phyloP scores from a whole-genome alignment of 2,888 invertebrate species.

The Synanthedon vespiformis region DNA sequence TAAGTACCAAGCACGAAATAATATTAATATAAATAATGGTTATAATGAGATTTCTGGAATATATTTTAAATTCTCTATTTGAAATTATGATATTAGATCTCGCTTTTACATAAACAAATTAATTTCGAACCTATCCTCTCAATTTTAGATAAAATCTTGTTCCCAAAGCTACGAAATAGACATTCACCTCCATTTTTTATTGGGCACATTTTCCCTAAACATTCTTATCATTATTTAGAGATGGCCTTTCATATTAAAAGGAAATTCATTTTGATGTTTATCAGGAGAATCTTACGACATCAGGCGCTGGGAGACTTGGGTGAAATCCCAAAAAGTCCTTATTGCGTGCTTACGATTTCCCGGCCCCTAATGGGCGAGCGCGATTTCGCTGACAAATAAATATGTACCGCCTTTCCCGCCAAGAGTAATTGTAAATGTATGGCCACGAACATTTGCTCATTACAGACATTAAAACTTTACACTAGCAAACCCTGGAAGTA shows the following conservation, averaged over 20 bases:
- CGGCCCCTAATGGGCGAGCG: conserved; percentile 46
- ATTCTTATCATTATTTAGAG: not conserved
- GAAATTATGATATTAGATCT: too few species aligned
- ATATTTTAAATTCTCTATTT: too few species aligned
- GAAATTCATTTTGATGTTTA: conserved; percentile 4
- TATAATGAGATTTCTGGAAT: too few species aligned
- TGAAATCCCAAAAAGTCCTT: conserved; percentile 43
- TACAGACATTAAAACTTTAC: too few species aligned
- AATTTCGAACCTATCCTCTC: too few species aligned
- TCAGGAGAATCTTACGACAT: conserved; percentile 16
- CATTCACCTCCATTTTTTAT: not conserved
- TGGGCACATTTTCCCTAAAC: not conserved
- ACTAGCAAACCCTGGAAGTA: too few species aligned
- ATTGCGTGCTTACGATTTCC: conserved; percentile 54
- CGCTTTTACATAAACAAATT: too few species aligned
- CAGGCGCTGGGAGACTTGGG: conserved; percentile 14
- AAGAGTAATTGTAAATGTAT: conserved; percentile 39
- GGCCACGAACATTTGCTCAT: conserved; percentile 14
- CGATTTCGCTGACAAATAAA: conserved; percentile 65
- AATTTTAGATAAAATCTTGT: too few species aligned
- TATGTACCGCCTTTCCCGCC: conserved; percentile 43
- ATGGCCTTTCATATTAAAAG: not conserved
- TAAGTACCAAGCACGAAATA: too few species aligned
- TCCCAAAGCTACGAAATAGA: too few species aligned
- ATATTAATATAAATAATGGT: too few species aligned